A percentile compares a stretch with the other conserved stretches of the same genome.
Evolutionary conservation across 2,888 invertebrate species (phyloP).

Genomic region (Hartigia nigra): DNA sequence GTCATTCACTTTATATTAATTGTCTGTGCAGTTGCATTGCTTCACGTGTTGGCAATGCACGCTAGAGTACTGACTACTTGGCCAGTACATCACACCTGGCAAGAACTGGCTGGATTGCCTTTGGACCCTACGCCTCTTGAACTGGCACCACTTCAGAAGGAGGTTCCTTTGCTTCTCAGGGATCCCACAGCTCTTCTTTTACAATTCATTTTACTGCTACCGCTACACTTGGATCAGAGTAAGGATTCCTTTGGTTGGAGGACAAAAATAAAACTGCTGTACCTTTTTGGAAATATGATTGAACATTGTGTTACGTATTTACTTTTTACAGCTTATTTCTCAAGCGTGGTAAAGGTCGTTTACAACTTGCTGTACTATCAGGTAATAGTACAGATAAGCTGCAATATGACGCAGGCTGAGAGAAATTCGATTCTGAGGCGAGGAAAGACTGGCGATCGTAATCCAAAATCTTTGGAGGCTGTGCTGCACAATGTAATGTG

Average conservation of each 20-base stretch:
- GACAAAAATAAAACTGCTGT: background rate
- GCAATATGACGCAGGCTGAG: conserved; percentile 74
- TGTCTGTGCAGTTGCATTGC: conserved; percentile 78
- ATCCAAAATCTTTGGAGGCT: conserved; percentile 44
- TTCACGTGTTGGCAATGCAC: conserved; percentile 90
- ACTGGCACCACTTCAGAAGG: conserved; percentile 66
- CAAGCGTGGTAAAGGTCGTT: conserved; percentile 85
- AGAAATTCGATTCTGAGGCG: conserved; percentile 64
- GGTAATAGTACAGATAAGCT: conserved; percentile 83
- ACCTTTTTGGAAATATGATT: background rate
- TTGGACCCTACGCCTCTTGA: conserved; percentile 56
- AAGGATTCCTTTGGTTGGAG: conserved; percentile 53
- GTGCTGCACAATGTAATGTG: conserved; percentile 51
- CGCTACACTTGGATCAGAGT: conserved; percentile 89
- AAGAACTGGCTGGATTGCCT: conserved; percentile 68
- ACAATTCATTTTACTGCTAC: conserved; percentile 87
- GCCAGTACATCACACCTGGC: conserved; percentile 73
- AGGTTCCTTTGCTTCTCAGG: conserved; percentile 86
- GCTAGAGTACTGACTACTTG: conserved; percentile 77
- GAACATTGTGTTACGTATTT: conserved; percentile 3
- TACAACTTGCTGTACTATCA: conserved; percentile 93
- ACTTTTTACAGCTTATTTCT: conserved; percentile 81
- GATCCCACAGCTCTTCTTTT: conserved; percentile 89
- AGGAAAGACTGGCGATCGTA: conserved; percentile 33
- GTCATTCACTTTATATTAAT: background rate